Conservation (phyloP, 2,797 vertebrate species). For the Phalloptychus januarius region DNA sequence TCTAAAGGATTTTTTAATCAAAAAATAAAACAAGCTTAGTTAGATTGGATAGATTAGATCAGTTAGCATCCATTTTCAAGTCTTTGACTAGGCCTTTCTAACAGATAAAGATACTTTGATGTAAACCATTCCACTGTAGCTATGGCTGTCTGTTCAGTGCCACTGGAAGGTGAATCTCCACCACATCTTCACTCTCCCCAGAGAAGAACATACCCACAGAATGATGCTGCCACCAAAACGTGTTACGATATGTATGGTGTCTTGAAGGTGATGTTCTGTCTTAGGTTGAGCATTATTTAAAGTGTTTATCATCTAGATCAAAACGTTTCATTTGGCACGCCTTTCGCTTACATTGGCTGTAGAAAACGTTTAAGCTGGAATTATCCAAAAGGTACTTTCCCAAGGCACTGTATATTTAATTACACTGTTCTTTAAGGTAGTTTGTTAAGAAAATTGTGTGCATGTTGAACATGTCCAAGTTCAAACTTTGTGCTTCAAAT, state of each 20-base stretch:
- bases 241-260: background rate
- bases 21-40: background rate
- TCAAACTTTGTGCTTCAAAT: slow-evolving; percentile 9
- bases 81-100: background rate
- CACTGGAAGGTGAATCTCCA: background rate
- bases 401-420: background rate
- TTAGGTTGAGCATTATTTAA: background rate
- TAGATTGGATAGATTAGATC: background rate
- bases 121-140: background rate
- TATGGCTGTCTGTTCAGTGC: background rate
- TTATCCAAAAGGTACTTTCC: background rate
- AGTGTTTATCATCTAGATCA: background rate
- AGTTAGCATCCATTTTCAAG: background rate
- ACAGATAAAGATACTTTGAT: background rate
- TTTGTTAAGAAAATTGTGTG: background rate
- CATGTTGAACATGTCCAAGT: slow-evolving; percentile 1
- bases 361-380: background rate
- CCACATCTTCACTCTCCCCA: background rate
- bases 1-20: background rate
- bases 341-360: background rate
- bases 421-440: background rate
- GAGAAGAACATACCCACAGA: background rate
- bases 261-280: background rate
- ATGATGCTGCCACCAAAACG: background rate
- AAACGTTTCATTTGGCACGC: background rate